These are phyloP conservation scores for Phengaris alcon DNA, from an alignment of 2,888 invertebrate species.

Conservation along the genomic window DNA sequence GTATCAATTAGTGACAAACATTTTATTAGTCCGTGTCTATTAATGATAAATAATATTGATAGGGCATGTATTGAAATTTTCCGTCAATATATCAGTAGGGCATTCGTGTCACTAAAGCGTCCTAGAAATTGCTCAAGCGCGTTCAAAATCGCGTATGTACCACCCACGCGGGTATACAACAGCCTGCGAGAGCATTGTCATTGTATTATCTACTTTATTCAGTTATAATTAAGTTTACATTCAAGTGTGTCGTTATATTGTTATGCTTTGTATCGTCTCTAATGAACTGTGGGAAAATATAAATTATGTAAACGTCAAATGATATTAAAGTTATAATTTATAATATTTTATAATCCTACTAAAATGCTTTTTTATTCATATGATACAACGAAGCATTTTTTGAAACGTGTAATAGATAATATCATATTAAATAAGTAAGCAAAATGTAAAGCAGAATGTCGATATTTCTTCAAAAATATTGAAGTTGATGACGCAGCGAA, in stretches of 20 bases:
- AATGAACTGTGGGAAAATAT: not conserved
- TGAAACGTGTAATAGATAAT: too few relatives aligned
- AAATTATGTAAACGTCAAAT: not conserved
- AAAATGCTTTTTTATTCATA: too few relatives aligned
- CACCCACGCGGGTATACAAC: constrained; percentile 50
- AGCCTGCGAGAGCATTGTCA: not conserved
- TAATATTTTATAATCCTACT: not conserved
- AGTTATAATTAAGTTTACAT: not conserved
- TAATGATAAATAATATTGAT: constrained; percentile 13
- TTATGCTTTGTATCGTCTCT: not conserved
- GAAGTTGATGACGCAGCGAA: constrained; percentile 1
- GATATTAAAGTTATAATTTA: not conserved
- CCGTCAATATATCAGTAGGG: constrained; percentile 22
- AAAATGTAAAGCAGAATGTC: too few relatives aligned
- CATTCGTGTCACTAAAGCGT: constrained; percentile 23
- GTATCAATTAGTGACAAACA: not conserved
- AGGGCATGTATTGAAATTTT: constrained; percentile 16
- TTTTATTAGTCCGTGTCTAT: not conserved
- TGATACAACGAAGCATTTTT: too few relatives aligned
- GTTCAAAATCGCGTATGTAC: constrained; percentile 53
- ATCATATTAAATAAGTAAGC: too few relatives aligned
- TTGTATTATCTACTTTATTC: not conserved
- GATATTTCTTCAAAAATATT: not conserved
- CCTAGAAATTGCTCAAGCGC: constrained; percentile 50
- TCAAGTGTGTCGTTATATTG: not conserved